These are phyloP conservation scores for Alloscopus bannaensis DNA, from an alignment of 2,888 invertebrate species.

Conservation along the genomic window DNA sequence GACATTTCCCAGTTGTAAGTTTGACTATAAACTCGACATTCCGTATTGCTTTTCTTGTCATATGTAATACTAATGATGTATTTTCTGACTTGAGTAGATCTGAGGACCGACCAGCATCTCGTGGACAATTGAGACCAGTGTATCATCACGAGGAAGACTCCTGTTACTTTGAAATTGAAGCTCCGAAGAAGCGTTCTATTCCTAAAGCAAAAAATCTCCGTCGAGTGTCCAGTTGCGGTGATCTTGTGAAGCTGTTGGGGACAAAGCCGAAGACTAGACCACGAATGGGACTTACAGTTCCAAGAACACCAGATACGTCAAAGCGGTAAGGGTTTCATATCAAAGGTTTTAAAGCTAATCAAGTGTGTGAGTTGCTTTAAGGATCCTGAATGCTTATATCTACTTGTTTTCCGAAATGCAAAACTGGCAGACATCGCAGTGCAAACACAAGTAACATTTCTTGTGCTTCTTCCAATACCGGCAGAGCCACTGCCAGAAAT, in stretches of 20 bases:
- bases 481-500: background rate
- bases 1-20: slow-evolving; percentile 6
- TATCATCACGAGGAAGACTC: background rate
- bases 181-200: background rate
- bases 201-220: background rate
- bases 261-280: background rate
- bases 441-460: background rate
- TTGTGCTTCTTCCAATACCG: background rate
- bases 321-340: slow-evolving; percentile 17
- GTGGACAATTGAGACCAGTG: no score
- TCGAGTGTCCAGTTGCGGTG: slow-evolving; percentile 37
- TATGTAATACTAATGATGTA: no score
- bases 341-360: background rate
- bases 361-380: background rate
- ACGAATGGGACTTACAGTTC: slow-evolving; percentile 1
- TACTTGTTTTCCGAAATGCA: background rate
- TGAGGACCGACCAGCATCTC: no score
- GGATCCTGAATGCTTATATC: background rate
- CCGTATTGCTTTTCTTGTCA: no score
- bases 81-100: no score
- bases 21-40: no score
- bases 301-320: slow-evolving; percentile 15
- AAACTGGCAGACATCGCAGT: background rate
- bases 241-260: background rate
- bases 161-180: slow-evolving; percentile 33